Evolutionary conservation across 2,797 vertebrate genomes (phyloP), one percentile per base, ranked within the genome.

Genomic region (Hoplostethus mediterraneus): DNA sequence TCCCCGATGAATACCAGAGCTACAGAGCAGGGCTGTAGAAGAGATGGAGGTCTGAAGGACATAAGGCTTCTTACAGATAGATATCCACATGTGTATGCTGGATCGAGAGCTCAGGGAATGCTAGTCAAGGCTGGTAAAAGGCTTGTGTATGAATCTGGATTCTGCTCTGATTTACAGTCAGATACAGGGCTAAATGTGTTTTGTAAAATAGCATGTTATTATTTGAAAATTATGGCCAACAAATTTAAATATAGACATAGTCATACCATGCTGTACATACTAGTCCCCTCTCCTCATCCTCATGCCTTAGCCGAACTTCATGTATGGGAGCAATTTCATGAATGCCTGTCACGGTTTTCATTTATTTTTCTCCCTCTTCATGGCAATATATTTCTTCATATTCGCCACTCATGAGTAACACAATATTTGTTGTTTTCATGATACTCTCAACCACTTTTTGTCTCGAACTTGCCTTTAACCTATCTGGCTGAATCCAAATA

Each of bases 401-500:
- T 47, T 66, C 47, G 11, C 38, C 58, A 48, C 36, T 64, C 6
- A 16, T 58, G 17, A 66, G 13, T 49, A 66, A 25, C 52, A 25
- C 52, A 21, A 51, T 56, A 33, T 82, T 78, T 81, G 45, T 63
- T 75, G 52, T 73, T 63, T 44, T 56, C 13, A 38, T 54, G 62
- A 44, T 61, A 51, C 54, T 40, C 40, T 31, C 36, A 0, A 7
- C 10, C 55, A 30, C 51, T 62, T 68, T 54, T 45, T 71, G 64
- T 66, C 31, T 56, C 71, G 63, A 82, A 69, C 63, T 53, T 61
- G 73, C 51, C 17, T 53, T 84, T 44, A 53, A 45, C 52, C 59
- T 55, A 28, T 76, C 52, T 67, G 68, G 56, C 73, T 81, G 59
- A 25, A 84, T 75, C 69, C 73, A 68, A 70, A 79, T 70, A 73